Evolutionary conservation across 1,140 invertebrate species (phyloP), one percentile per base, ranked within the genome.

Genomic region (Ceratina calcarata): DNA sequence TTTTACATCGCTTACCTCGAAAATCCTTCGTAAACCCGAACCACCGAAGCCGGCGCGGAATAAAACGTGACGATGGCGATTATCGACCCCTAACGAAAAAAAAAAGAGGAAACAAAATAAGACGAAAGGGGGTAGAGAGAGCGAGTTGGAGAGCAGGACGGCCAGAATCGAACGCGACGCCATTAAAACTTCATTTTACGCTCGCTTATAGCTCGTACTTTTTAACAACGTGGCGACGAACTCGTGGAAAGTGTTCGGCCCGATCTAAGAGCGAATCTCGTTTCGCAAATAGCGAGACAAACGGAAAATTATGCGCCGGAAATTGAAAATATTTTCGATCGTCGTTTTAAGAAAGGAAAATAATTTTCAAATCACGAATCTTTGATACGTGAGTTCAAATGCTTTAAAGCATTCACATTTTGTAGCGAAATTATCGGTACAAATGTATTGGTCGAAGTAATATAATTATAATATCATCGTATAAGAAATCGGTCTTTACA

Each of bases 181-280:
- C 77, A 81, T 86, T 83, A 86, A 86, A 86, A 86, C 78, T 86
- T 86, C 53, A 78, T 86, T 86, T 80, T 74, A 78, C 70, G 73
- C 64, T 49, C 69, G 77, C 65, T 86, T 72, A 45, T 81, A 72
- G 67, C 75, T 60, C 53, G 83, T 80, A 86, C 80, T 86, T 86
- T 85, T 86, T 32, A 86, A 86, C 84, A 67, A 85, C 64, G 53
- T 67, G 61, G 67, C 72, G 65, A 62, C 77, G 68, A 24, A n/a
- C 55, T 32, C 27, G 27, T 32, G n/a, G 55, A 4, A 53, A 80
- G 20, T 69, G 55, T 76, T 74, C 37, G 45, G 51, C 12, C 22
- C 55, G 18, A 69, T 61, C n/a, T 27, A 61, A 53, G 45, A n/a
- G 57, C 27, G 66, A 20, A 53, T 60, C 67, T 77, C 45, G n/a